Evolutionary conservation across 2,113 vertebrate genomes (phyloP).

Genomic region (Nycticebus coucang): DNA sequence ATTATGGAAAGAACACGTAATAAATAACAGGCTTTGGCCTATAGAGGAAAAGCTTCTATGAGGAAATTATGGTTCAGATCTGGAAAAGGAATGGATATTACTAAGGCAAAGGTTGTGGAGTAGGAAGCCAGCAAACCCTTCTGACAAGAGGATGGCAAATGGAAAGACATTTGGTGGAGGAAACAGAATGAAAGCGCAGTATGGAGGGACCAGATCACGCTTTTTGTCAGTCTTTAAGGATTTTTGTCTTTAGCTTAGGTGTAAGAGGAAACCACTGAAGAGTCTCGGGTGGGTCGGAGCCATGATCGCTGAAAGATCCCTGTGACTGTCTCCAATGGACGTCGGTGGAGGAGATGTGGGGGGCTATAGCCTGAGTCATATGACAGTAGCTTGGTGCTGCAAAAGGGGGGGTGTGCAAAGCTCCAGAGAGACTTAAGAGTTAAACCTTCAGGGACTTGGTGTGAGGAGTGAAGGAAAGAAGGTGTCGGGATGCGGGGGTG

Average conservation of each 20-base stretch:
- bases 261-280: background rate
- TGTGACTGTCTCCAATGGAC: background rate
- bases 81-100: background rate
- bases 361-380: background rate
- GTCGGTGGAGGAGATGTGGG: background rate
- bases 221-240: background rate
- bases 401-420: background rate
- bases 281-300: background rate
- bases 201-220: background rate
- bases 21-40: background rate
- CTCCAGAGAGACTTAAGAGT: background rate
- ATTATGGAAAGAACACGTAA: background rate
- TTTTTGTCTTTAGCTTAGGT: background rate
- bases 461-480: background rate
- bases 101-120: background rate
- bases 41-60: background rate
- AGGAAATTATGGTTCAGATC: slow-evolving; percentile 17
- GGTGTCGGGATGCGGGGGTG: background rate
- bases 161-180: background rate
- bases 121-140: background rate
- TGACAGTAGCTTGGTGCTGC: too few relatives aligned
- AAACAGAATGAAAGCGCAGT: background rate
- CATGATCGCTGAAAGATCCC: background rate
- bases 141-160: background rate
- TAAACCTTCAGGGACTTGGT: background rate